A percentile compares a stretch with the other conserved stretches of the same genome.
phyloP scores from a whole-genome alignment of 2,797 vertebrate species.

The Schizopygopsis malacanthus region DNA sequence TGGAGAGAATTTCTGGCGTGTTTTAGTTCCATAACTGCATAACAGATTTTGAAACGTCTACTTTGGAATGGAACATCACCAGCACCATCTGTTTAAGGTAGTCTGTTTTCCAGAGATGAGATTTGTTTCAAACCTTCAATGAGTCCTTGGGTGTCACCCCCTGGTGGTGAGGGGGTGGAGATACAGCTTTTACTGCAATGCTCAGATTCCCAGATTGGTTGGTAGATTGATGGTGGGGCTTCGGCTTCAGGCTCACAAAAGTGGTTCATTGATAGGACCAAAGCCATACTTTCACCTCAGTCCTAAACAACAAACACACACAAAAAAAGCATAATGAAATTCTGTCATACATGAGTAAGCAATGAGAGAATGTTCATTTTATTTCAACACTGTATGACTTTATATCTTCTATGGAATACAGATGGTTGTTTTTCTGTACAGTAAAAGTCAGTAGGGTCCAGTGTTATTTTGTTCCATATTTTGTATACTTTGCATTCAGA shows the following conservation, averaged over 20 bases:
- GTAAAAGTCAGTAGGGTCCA: neutral
- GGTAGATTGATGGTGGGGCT: conserved; percentile 82
- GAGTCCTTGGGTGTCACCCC: conserved; percentile 65
- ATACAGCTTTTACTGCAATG: conserved; percentile 80
- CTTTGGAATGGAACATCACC: conserved; percentile 1
- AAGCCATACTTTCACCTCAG: conserved; percentile 86
- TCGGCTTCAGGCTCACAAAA: conserved; percentile 90
- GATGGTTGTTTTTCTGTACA: neutral
- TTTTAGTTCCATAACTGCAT: neutral
- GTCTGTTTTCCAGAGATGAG: conserved; percentile 6
- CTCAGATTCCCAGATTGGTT: conserved; percentile 86
- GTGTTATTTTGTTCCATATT: neutral
- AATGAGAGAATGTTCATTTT: no score
- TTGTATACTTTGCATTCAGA: neutral
- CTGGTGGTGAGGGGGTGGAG: conserved; percentile 66
- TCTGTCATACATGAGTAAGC: no score
- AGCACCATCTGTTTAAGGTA: neutral
- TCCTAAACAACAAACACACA: conserved; percentile 39
- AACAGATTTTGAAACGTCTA: neutral
- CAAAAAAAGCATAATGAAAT: neutral
- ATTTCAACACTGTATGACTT: neutral
- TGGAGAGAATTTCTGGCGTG: neutral
- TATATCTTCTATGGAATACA: neutral
- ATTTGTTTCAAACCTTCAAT: conserved; percentile 60
- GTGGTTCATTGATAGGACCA: conserved; percentile 95